phyloP scores from a whole-genome alignment of 53 echinoderm and acorn worm genomes.

The Luidia sarsii region DNA sequence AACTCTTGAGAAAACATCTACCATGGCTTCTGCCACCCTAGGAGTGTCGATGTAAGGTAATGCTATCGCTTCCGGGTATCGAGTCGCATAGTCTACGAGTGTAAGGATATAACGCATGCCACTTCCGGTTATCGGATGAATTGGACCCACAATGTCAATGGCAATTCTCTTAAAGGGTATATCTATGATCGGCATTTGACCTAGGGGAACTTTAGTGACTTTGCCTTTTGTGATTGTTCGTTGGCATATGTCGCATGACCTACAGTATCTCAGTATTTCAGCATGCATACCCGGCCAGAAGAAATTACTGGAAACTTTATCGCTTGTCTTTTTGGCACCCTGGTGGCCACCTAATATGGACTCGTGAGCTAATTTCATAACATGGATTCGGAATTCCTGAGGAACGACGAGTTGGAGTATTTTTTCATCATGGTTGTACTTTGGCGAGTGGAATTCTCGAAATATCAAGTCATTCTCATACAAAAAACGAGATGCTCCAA shows the following conservation, averaged over 20 bases:
- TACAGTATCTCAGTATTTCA: conserved; percentile 30
- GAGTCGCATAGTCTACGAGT: conserved; percentile 52
- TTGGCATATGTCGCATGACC: conserved; percentile 59
- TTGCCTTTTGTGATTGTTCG: conserved; percentile 56
- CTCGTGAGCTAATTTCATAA: conserved; percentile 61
- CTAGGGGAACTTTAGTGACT: conserved; percentile 54
- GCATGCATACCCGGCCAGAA: conserved; percentile 58
- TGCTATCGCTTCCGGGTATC: conserved; percentile 30
- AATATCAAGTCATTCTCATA: conserved; percentile 13
- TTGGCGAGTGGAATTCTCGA: conserved; percentile 33
- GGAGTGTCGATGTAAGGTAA: conserved; percentile 46
- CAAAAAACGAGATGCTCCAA: conserved; percentile 10
- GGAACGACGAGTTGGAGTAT: conserved; percentile 53
- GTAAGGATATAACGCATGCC: conserved; percentile 47
- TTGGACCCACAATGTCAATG: conserved; percentile 59
- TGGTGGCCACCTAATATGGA: conserved; percentile 49
- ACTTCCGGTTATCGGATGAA: conserved; percentile 43
- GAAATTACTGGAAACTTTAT: conserved; percentile 43
- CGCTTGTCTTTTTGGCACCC: conserved; percentile 35
- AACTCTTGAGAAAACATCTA: conserved; percentile 39
- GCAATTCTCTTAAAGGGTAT: conserved; percentile 53
- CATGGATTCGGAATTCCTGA: conserved; percentile 23
- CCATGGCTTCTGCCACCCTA: conserved; percentile 48
- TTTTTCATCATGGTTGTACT: conserved; percentile 4
- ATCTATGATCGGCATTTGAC: conserved; percentile 58